A percentile compares a stretch with the other conserved stretches of the same genome.
phyloP scores from a whole-genome alignment of 1,140 invertebrate genomes.

The Tetraneura akinire region DNA sequence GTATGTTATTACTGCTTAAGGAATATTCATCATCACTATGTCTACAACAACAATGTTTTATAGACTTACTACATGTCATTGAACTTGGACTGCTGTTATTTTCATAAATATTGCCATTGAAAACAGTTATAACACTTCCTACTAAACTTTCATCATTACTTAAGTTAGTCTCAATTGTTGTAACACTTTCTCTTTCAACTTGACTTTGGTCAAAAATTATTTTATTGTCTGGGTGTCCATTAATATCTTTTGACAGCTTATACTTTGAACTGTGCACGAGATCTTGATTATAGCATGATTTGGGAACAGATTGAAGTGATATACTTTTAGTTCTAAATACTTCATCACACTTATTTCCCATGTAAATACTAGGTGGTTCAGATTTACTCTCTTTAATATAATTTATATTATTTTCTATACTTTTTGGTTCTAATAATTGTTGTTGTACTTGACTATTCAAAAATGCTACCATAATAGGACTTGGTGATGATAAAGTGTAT shows the following conservation, averaged over 20 bases:
- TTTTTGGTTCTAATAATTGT: constrained; percentile 26
- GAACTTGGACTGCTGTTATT: constrained; percentile 21
- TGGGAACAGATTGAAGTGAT: constrained; percentile 20
- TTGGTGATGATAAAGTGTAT: constrained; percentile 50
- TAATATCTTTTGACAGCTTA: neutral
- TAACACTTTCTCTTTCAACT: neutral
- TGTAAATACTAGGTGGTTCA: constrained; percentile 21
- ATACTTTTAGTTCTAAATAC: constrained; percentile 27
- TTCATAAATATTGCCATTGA: constrained; percentile 10
- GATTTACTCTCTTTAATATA: constrained; percentile 32
- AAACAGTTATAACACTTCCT: constrained; percentile 16
- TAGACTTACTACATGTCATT: constrained; percentile 18
- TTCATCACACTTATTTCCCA: neutral
- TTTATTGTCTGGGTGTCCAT: neutral
- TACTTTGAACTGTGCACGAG: neutral
- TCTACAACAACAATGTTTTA: constrained; percentile 37
- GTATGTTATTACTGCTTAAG: constrained; percentile 12
- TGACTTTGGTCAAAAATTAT: neutral
- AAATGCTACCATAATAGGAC: constrained; percentile 49
- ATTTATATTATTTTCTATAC: constrained; percentile 3
- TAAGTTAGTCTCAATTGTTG: constrained; percentile 14
- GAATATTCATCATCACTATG: constrained; percentile 43
- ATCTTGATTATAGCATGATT: neutral
- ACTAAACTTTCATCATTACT: constrained; percentile 34
- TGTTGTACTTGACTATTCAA: constrained; percentile 45